Base-by-base conservation (phyloP, 2,888 invertebrate species). In the Limenitis arthemis region DNA sequence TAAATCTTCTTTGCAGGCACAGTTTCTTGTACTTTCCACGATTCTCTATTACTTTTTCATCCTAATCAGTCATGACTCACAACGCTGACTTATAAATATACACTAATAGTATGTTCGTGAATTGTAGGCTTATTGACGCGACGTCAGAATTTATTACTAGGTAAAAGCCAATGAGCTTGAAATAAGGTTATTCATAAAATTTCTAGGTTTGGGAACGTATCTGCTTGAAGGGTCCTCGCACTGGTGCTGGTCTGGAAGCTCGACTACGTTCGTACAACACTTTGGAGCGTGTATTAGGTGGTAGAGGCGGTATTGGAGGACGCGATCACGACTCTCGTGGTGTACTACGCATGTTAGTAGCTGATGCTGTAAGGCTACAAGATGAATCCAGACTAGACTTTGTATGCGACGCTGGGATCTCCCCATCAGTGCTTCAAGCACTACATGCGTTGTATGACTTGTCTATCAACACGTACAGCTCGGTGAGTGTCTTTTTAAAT, bases 201-300 rank as follows among this genome's bases (percentile, higher is more conserved):
- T 46, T 49, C 7, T 68, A 93, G 92, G 90, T 94, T 46, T 94
- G 92, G 89, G 90, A 90, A 60, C 85, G 87, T 88, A 62, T 81
- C 5, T 66, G 75, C 36, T 58, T 73, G 50, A 73, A 73, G 53
- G 75, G 75, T 0, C 53, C 66, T 75, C 79, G 89, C 77, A 60
- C 68, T 1, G 69, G 71, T 0, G 55, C 86, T 1, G 88, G 89
- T 7, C 57, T 91, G 61, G 91, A 93, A 59, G 79, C 83, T 0
- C 89, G 91, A 0, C 88, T 91, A 75, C 93, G 92, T 53, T 89
- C 89, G 12, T 91, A 90, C 70, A 88, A 88, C 32, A 79, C 90
- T 4, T 75, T 91, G 1, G 91, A 92, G 59, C 86, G 87, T 30
- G 82, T 89, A 0, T 72, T 91, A 44, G 91, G 91, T 62, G 91